Evolutionary conservation across 2,113 vertebrate species (phyloP), one percentile per base, ranked within the genome.

Genomic region (Anser brachyrhynchus): DNA sequence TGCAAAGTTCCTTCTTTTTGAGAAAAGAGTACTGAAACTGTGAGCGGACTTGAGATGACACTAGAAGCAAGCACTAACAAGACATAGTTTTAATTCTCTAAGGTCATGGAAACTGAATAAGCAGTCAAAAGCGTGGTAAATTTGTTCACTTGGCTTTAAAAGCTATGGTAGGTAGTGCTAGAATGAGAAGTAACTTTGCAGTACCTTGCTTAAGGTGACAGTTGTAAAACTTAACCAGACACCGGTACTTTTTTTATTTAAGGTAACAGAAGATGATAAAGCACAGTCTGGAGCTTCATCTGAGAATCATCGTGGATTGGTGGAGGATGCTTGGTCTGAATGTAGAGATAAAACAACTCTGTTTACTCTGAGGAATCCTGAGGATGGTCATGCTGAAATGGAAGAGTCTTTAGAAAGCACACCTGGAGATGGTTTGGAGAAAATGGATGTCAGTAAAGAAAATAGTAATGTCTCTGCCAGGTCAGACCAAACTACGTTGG

Each of bases 401-500:
- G 90, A 91, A 23, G 66, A 89, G 26, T 92, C 86, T 49, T 93
- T 65, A 49, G 93, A 95, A 82, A 75, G 70, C 59, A 54, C 91
- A 37, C 10, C 66, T 59, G 92, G 92, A 28, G 95, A 94, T 67
- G 91, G 92, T 59, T 58, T 96, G 65, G 96, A 97, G 61, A 97
- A 97, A 80, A 78, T 86, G 31, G 96, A 97, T 86, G 51, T 84
- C 81, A 97, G 96, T 85, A 94, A 96, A 89, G 98, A 99, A 84
- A 95, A 96, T 2, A 98, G 98, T 92, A 95, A 92, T 5, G 21
- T 88, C 9, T 98, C 98, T 79, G 73, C 94, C 37, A 97, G 87
- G 35, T 99, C 98, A 49, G 98, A 98, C 46, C 98, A 99, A 83
- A 98, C 98, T 54, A 98, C 98, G 20, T 94, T 99, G 62, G 99